A percentile compares a stretch with the other conserved stretches of the same genome.
Conservation (phyloP, 2,888 invertebrate species). For the Ethmia dodecea region DNA sequence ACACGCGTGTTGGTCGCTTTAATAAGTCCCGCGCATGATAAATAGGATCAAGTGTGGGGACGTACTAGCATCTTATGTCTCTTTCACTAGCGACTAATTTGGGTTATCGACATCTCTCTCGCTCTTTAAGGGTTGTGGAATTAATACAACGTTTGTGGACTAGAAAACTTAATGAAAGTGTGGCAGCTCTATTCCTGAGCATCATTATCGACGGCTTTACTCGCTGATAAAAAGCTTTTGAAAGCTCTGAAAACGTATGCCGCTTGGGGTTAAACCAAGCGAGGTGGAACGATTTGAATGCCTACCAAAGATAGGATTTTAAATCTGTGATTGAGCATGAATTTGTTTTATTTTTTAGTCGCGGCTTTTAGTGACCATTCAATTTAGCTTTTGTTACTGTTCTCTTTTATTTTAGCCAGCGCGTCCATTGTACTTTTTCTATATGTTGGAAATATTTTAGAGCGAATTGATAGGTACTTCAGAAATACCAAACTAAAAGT, state of each 20-base stretch:
- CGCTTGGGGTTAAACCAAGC: conserved; percentile 43
- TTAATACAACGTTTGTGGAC: conserved; percentile 47
- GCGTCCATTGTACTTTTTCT: too few relatives aligned
- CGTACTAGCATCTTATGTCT: conserved; percentile 38
- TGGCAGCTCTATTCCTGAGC: conserved; percentile 44
- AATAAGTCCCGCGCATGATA: conserved; percentile 69
- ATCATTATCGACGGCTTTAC: conserved; percentile 68
- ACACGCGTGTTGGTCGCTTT: conserved; percentile 65
- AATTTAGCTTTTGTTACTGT: too few relatives aligned
- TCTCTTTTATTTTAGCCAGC: too few relatives aligned
- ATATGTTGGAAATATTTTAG: too few relatives aligned
- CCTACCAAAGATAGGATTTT: neutral
- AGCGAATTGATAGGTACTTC: too few relatives aligned
- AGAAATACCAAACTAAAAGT: too few relatives aligned
- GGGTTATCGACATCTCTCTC: conserved; percentile 32
- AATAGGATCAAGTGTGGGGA: conserved; percentile 67
- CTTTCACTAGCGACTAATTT: conserved; percentile 26
- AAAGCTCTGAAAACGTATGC: conserved; percentile 59
- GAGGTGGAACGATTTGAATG: conserved; percentile 35
- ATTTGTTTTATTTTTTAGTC: neutral
- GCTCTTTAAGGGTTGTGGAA: conserved; percentile 37
- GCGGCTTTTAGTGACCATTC: too few relatives aligned
- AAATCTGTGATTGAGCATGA: conserved; percentile 1
- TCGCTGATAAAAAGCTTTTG: conserved; percentile 55
- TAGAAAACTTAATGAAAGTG: conserved; percentile 68